phyloP scores from a whole-genome alignment of 23 tunicate genomes.

The Styela clava region DNA sequence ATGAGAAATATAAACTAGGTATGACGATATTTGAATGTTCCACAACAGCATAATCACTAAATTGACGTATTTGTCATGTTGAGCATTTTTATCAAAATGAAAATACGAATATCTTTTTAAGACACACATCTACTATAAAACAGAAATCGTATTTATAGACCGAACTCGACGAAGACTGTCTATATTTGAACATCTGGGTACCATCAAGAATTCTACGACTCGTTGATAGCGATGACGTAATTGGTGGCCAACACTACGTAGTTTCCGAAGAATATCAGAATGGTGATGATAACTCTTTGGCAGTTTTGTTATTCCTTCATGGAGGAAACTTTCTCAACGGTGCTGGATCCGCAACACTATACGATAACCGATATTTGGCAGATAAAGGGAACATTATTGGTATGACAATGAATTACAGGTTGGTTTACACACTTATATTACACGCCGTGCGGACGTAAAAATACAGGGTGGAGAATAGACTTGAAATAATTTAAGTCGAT shows the following conservation, averaged over 20 bases:
- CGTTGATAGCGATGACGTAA: slow-evolving; percentile 14
- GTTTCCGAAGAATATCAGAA: slow-evolving; percentile 20
- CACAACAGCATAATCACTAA: too few species aligned
- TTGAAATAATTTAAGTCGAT: too few species aligned
- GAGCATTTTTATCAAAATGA: too few species aligned
- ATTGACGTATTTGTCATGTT: too few species aligned
- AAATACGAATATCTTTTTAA: too few species aligned
- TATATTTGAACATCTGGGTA: slow-evolving; percentile 79
- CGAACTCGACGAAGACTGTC: slow-evolving; percentile 57
- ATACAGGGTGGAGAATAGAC: too few species aligned
- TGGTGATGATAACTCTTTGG: slow-evolving; percentile 32
- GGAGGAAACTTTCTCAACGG: slow-evolving; percentile 89
- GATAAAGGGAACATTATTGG: slow-evolving; percentile 74
- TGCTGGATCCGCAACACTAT: slow-evolving; percentile 58
- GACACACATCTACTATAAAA: too few species aligned
- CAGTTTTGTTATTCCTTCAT: slow-evolving; percentile 74
- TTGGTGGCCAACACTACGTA: slow-evolving; percentile 46
- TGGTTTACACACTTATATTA: not conserved
- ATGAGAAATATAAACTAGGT: too few species aligned
- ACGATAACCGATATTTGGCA: slow-evolving; percentile 70
- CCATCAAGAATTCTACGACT: slow-evolving; percentile 34
- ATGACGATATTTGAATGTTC: too few species aligned
- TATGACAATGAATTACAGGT: slow-evolving; percentile 82
- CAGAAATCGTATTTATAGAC: too few species aligned
- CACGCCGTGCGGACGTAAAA: too few species aligned